These are phyloP conservation scores for Anarsia innoxiella DNA, from an alignment of 2,888 invertebrate species.

Conservation along the genomic window DNA sequence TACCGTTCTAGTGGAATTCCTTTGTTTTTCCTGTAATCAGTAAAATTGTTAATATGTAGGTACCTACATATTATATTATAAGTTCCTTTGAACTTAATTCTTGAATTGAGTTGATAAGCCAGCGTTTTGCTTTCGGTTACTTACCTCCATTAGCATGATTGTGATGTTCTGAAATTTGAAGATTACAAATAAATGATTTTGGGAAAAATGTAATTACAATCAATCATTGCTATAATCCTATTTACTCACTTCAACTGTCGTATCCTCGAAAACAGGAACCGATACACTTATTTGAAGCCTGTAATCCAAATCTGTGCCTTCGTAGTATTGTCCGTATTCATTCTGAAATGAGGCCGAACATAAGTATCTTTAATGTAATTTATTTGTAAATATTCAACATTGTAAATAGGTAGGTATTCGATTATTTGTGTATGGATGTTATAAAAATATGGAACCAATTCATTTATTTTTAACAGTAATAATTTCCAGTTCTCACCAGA, in stretches of 20 bases:
- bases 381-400: too few species aligned
- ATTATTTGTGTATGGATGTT: too few species aligned
- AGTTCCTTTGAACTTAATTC: background rate
- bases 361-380: too few species aligned
- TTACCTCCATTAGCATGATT: background rate
- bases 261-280: conserved; percentile 58
- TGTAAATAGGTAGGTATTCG: too few species aligned
- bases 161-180: background rate
- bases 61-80: too few species aligned
- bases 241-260: conserved; percentile 46
- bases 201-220: too few species aligned
- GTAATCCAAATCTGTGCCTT: conserved; percentile 52
- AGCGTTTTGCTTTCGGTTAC: too few species aligned
- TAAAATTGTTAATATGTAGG: too few species aligned
- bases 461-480: background rate
- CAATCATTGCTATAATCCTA: too few species aligned
- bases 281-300: conserved; percentile 58
- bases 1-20: conserved; percentile 61
- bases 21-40: conserved; percentile 57
- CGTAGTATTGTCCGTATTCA: conserved; percentile 53
- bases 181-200: background rate
- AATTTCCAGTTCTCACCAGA: conserved; percentile 35
- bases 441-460: too few species aligned
- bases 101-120: background rate
- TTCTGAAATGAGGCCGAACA: conserved; percentile 42